Evolutionary conservation across 92 coral and sea anemone genomes (phyloP).

Genomic region (Scolanthus callimorphus): DNA sequence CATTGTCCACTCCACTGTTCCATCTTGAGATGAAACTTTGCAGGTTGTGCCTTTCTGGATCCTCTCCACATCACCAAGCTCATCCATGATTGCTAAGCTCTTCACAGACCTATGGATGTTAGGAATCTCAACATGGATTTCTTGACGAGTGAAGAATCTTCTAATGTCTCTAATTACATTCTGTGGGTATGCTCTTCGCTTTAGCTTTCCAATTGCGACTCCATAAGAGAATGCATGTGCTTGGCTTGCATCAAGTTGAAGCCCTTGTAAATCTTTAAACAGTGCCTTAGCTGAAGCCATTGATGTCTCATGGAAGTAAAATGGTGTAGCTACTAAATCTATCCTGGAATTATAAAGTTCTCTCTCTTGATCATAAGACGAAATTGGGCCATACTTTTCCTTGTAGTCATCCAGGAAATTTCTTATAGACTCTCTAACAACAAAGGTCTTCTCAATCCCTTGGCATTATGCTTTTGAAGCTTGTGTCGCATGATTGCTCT

Average conservation of each 20-base stretch:
- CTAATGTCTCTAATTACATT: conserved; percentile 15
- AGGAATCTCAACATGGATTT: background rate
- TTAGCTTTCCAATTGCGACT: conserved; percentile 22
- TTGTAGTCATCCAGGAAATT: conserved; percentile 16
- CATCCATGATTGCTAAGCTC: conserved; percentile 13
- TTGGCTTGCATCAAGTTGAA: background rate
- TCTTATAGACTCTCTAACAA: conserved; percentile 32
- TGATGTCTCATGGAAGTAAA: conserved; percentile 34
- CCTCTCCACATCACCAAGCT: conserved; percentile 22
- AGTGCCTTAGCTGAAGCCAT: conserved; percentile 14
- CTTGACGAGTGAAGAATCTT: conserved; percentile 1
- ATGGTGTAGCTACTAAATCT: conserved; percentile 7
- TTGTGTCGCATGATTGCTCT: conserved; percentile 51
- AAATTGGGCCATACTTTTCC: conserved; percentile 35
- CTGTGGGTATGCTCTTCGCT: background rate
- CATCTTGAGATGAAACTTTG: conserved; percentile 17
- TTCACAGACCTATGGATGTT: conserved; percentile 7
- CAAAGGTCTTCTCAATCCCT: conserved; percentile 60
- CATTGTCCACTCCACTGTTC: conserved; percentile 40
- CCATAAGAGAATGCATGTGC: conserved; percentile 26
- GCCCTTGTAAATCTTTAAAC: background rate
- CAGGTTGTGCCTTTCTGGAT: conserved; percentile 13
- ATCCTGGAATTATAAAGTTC: background rate
- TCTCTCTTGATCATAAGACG: conserved; percentile 17
- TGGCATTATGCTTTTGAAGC: conserved; percentile 61